Evolutionary conservation across 2,888 invertebrate species (phyloP).

Genomic region (Melipona beecheii): DNA sequence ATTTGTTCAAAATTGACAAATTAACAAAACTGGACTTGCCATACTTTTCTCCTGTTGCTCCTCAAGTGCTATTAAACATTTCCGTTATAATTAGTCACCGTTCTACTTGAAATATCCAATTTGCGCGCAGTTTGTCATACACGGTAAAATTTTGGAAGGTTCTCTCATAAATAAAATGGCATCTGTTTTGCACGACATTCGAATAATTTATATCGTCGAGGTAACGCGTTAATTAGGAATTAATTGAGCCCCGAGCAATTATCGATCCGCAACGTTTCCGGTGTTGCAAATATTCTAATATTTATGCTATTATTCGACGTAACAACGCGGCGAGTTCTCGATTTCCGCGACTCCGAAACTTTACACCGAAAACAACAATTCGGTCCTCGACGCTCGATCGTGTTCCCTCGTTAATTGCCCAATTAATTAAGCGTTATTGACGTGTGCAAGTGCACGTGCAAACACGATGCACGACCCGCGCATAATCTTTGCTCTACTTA

Average conservation of each 20-base stretch:
- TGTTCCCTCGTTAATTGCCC: conserved; percentile 47
- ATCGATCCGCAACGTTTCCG: not conserved
- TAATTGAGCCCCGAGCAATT: not conserved
- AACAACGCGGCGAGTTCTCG: conserved; percentile 11
- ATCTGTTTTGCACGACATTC: not conserved
- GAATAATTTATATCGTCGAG: not conserved
- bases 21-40: not conserved
- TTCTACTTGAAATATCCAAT: not conserved
- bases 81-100: not conserved
- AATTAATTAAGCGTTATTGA: conserved; percentile 60
- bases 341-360: conserved; percentile 33
- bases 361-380: conserved; percentile 1
- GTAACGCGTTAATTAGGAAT: not conserved
- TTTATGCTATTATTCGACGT: conserved; percentile 4
- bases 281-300: not conserved
- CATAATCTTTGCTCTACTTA: conserved; percentile 57
- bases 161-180: not conserved
- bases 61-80: not conserved
- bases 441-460: conserved; percentile 23
- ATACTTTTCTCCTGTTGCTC: not conserved
- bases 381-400: conserved; percentile 26
- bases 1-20: not conserved
- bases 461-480: conserved; percentile 13
- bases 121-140: not conserved
- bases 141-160: not conserved